Evolutionary conservation across 2,888 invertebrate genomes (phyloP).

Genomic region (Drosophila neonasuta): DNA sequence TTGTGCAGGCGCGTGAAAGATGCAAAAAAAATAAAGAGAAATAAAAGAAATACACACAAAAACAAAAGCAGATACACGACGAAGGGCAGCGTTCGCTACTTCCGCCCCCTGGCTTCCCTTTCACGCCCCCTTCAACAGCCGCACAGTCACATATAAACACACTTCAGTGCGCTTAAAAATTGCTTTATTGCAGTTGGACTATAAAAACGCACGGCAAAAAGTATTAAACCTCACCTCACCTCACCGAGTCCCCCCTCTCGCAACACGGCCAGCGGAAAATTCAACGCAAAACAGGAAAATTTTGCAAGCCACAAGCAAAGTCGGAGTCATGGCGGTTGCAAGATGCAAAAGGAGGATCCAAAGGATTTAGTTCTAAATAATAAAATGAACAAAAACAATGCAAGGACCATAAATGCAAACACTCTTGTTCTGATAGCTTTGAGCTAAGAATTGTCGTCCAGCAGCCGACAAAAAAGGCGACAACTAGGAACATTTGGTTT

Average conservation of each 20-base stretch:
- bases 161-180: slow-evolving; percentile 78
- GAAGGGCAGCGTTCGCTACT: slow-evolving; percentile 28
- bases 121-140: not conserved
- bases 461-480: not conserved
- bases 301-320: slow-evolving; percentile 73
- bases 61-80: slow-evolving; percentile 69
- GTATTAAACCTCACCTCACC: slow-evolving; percentile 43
- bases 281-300: slow-evolving; percentile 66
- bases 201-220: slow-evolving; percentile 74
- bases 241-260: slow-evolving; percentile 9
- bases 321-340: slow-evolving; percentile 29
- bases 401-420: slow-evolving; percentile 30
- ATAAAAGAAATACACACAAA: slow-evolving; percentile 14
- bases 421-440: slow-evolving; percentile 22
- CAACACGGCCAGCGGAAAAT: slow-evolving; percentile 10
- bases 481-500: not conserved
- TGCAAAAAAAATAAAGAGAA: slow-evolving; percentile 56
- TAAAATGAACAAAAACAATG: slow-evolving; percentile 14
- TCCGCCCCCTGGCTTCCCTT: slow-evolving; percentile 2
- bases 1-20: slow-evolving; percentile 78
- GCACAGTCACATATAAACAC: slow-evolving; percentile 76
- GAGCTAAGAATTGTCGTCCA: slow-evolving; percentile 43
- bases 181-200: slow-evolving; percentile 78
- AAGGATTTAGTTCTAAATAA: slow-evolving; percentile 57
- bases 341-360: slow-evolving; percentile 72